A percentile compares a stretch with the other conserved stretches of the same genome.
Evolutionary conservation across 2,797 vertebrate genomes (phyloP).

Genomic region (Ctenochaetus hawaiiensis): DNA sequence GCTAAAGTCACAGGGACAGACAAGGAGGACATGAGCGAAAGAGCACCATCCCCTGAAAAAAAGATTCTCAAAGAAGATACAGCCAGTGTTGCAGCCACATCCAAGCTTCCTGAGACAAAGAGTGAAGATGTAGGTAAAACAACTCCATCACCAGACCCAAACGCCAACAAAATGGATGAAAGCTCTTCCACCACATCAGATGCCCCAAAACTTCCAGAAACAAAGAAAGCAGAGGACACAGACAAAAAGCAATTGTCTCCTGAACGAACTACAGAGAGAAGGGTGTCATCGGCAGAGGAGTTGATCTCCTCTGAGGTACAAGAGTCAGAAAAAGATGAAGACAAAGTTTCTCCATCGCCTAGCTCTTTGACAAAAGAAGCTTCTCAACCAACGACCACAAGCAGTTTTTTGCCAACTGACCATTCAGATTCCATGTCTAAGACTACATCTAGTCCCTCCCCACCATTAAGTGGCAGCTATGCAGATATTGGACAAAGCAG

Average conservation of each 20-base stretch:
- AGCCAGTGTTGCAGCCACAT: conserved; percentile 48
- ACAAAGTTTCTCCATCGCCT: conserved; percentile 40
- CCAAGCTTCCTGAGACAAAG: conserved; percentile 56
- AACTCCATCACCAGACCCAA: conserved; percentile 9
- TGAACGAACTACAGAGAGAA: conserved; percentile 49
- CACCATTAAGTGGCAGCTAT: conserved; percentile 57
- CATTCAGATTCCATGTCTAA: conserved; percentile 50
- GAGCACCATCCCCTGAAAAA: conserved; percentile 38
- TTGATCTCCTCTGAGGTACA: conserved; percentile 32
- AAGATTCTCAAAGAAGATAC: conserved; percentile 50
- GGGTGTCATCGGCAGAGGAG: conserved; percentile 34
- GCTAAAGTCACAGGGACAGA: conserved; percentile 32
- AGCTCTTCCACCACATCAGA: conserved; percentile 10
- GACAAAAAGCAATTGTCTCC: conserved; percentile 40
- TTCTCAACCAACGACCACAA: conserved; percentile 31
- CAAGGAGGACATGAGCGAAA: conserved; percentile 37
- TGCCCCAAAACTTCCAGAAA: conserved; percentile 40
- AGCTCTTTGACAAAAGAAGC: conserved; percentile 38
- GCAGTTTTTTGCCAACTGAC: conserved; percentile 52
- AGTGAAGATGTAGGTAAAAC: conserved; percentile 37
- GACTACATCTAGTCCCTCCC: conserved; percentile 46
- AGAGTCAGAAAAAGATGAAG: conserved; percentile 46
- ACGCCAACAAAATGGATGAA: conserved; percentile 24
- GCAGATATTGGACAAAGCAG: conserved; percentile 69
- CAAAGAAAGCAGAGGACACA: conserved; percentile 48